Conservation (phyloP, 30 jellyfish, hydroid and myxozoan genomes). For the Phacellophora camtschatica region DNA sequence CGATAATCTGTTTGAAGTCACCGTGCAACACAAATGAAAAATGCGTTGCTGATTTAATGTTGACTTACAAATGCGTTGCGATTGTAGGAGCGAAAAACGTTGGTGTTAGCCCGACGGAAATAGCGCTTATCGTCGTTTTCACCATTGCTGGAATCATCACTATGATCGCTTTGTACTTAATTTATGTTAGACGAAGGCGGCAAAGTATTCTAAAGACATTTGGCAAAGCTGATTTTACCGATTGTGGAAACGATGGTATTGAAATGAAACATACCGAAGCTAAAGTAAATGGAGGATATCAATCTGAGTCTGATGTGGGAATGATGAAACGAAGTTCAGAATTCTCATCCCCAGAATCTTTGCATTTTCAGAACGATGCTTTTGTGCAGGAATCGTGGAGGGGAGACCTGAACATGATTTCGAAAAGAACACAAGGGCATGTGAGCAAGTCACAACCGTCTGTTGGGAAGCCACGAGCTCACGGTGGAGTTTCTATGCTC, state of each 20-base stretch:
- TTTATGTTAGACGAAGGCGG: slow-evolving; percentile 4
- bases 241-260: not conserved
- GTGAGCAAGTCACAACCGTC: slow-evolving; percentile 56
- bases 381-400: not conserved
- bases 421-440: slow-evolving; percentile 10
- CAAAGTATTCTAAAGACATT: not conserved
- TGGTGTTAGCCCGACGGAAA: not conserved
- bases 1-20: slow-evolving; percentile 37
- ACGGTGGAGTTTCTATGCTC: not conserved
- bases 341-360: not conserved
- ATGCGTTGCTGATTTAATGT: slow-evolving; percentile 30
- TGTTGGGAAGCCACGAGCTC: slow-evolving; percentile 36
- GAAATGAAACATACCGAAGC: slow-evolving; percentile 29
- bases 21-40: slow-evolving; percentile 50
- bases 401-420: not conserved
- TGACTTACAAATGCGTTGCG: slow-evolving; percentile 11
- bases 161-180: not conserved
- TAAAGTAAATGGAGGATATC: not conserved
- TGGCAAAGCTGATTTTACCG: slow-evolving; percentile 3
- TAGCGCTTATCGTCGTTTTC: slow-evolving; percentile 41
- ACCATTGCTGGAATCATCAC: slow-evolving; percentile 27
- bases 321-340: not conserved
- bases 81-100: not conserved
- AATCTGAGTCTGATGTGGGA: not conserved
- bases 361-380: slow-evolving; percentile 17